A percentile compares a stretch with the other conserved stretches of the same genome.
Evolutionary conservation across 2,113 vertebrate genomes (phyloP).

Genomic region (Zingel zingel): DNA sequence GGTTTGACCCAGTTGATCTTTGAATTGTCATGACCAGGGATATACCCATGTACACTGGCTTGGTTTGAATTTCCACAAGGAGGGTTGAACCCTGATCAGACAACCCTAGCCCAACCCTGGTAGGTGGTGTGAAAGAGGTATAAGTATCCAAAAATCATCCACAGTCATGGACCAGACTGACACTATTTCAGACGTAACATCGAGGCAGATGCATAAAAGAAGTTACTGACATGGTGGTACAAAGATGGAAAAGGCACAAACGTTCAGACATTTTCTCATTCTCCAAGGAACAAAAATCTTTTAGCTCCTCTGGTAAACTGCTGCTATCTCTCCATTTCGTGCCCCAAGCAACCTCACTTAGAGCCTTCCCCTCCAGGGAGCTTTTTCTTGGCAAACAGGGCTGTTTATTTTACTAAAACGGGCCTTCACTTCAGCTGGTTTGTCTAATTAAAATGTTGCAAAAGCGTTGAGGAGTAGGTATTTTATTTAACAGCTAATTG

Average conservation of each 20-base stretch:
- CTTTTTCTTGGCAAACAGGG: slow-evolving; percentile 87
- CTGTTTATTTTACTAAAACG: slow-evolving; percentile 94
- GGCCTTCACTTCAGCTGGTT: slow-evolving; percentile 90
- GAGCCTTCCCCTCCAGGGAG: slow-evolving; percentile 79
- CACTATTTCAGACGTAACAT: neutral
- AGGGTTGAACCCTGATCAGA: too few relatives aligned
- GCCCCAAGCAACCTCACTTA: slow-evolving; percentile 73
- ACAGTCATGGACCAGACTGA: neutral
- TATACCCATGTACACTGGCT: too few relatives aligned
- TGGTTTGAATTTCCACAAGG: too few relatives aligned
- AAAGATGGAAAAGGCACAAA: slow-evolving; percentile 1
- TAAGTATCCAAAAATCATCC: neutral
- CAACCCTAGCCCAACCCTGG: too few relatives aligned
- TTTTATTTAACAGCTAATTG: slow-evolving; percentile 99
- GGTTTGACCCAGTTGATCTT: too few relatives aligned
- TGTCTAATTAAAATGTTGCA: slow-evolving; percentile 95
- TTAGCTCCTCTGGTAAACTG: slow-evolving; percentile 55
- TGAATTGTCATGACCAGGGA: too few relatives aligned
- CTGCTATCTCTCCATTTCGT: slow-evolving; percentile 68
- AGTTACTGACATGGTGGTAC: neutral
- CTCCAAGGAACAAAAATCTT: slow-evolving; percentile 53
- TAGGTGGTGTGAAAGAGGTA: too few relatives aligned
- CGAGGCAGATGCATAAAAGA: neutral
- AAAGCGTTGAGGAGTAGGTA: slow-evolving; percentile 89
- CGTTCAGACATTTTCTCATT: slow-evolving; percentile 8